Percentiles rank a stretch among this genome's conserved stretches.
These are phyloP conservation scores for Cyanoderma ruficeps DNA, from an alignment of 2,113 vertebrate species.

Conservation along the genomic window DNA sequence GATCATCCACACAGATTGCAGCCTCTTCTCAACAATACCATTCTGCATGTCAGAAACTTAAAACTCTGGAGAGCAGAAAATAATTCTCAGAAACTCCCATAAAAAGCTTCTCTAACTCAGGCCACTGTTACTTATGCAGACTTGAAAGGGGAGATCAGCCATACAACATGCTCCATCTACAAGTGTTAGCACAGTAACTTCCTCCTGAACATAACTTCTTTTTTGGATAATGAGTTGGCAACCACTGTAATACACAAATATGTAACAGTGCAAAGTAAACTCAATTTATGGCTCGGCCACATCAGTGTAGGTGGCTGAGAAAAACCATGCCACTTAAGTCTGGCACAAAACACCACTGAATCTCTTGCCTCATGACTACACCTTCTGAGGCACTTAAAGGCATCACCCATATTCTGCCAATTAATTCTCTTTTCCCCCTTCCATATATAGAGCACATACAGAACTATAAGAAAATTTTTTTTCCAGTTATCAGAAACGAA, in stretches of 20 bases:
- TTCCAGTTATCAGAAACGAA: neutral
- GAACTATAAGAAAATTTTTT: neutral
- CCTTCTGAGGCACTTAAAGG: neutral
- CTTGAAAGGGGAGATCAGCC: neutral
- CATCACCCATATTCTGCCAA: neutral
- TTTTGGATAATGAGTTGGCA: neutral
- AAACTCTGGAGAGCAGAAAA: neutral
- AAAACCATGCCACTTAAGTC: neutral
- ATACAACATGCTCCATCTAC: neutral
- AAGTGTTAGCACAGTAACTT: neutral
- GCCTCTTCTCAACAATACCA: neutral
- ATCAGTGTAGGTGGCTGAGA: neutral
- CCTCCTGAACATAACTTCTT: neutral
- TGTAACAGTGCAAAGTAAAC: neutral
- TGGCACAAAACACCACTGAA: neutral
- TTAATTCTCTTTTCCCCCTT: neutral
- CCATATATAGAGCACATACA: neutral
- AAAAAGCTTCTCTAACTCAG: neutral
- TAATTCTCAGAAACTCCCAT: neutral
- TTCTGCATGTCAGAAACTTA: neutral
- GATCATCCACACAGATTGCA: neutral
- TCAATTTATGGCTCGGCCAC: neutral
- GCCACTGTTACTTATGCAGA: neutral
- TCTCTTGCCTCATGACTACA: neutral
- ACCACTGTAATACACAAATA: neutral